Evolutionary conservation across 2,888 invertebrate species (phyloP).

Genomic region (Azorinus chamasolen): DNA sequence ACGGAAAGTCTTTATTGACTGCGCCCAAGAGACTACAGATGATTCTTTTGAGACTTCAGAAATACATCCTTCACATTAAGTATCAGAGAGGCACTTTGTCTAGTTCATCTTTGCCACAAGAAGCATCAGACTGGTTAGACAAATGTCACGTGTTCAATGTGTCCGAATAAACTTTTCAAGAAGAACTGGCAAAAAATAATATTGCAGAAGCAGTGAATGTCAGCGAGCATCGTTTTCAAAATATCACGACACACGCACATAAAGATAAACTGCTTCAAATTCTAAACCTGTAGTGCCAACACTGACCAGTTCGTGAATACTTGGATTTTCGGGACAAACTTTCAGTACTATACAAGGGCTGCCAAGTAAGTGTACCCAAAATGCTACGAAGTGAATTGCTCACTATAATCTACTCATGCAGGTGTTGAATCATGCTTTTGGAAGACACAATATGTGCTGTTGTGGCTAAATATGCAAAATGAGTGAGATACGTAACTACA

Average conservation of each 20-base stretch:
- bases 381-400: constrained; percentile 9
- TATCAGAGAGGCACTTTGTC: constrained; percentile 59
- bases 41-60: constrained; percentile 53
- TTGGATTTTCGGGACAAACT: constrained; percentile 14
- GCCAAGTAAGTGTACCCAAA: background rate
- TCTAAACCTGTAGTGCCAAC: constrained; percentile 6
- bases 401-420: background rate
- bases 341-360: constrained; percentile 15
- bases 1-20: constrained; percentile 35
- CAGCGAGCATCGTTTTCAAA: constrained; percentile 1
- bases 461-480: no score
- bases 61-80: constrained; percentile 39
- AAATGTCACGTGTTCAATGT: constrained; percentile 1
- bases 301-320: constrained; percentile 6
- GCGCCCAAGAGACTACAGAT: constrained; percentile 56
- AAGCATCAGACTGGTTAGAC: background rate
- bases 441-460: no score
- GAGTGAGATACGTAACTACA: no score
- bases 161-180: background rate
- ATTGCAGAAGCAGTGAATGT: constrained; percentile 2
- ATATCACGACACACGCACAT: background rate
- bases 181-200: background rate
- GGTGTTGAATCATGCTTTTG: background rate
- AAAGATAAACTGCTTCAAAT: constrained; percentile 9
- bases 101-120: constrained; percentile 40